Evolutionary conservation across 2,113 vertebrate genomes (phyloP).

Genomic region (Rousettus leschenaultii): DNA sequence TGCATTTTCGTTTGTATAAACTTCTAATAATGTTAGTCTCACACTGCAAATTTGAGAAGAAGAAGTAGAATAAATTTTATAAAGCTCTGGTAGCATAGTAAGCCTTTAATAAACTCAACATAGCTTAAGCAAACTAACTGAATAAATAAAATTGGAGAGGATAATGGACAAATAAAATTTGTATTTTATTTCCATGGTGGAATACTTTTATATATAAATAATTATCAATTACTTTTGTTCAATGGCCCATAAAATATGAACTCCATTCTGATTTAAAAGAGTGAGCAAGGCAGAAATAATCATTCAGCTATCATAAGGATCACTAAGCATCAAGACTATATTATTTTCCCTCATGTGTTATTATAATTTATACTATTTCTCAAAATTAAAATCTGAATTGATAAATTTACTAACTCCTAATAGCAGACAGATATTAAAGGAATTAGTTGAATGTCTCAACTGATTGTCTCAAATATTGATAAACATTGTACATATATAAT

Average conservation of each 20-base stretch:
- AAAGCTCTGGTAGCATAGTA: background rate
- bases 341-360: background rate
- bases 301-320: background rate
- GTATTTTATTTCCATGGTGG: background rate
- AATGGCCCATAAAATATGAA: background rate
- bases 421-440: background rate
- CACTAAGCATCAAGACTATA: background rate
- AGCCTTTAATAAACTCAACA: background rate
- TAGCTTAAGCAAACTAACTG: background rate
- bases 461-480: background rate
- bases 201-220: background rate
- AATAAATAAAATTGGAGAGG: background rate
- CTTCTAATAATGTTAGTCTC: background rate
- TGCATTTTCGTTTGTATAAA: background rate
- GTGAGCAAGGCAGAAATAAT: background rate
- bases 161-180: background rate
- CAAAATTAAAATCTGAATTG: background rate
- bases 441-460: background rate
- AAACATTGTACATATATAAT: background rate
- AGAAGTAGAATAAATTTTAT: background rate
- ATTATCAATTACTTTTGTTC: background rate
- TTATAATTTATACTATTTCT: background rate
- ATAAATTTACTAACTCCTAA: background rate
- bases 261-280: background rate
- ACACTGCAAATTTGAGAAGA: background rate